Base-by-base conservation (phyloP, 2,113 vertebrate genomes). In the Uria lomvia region DNA sequence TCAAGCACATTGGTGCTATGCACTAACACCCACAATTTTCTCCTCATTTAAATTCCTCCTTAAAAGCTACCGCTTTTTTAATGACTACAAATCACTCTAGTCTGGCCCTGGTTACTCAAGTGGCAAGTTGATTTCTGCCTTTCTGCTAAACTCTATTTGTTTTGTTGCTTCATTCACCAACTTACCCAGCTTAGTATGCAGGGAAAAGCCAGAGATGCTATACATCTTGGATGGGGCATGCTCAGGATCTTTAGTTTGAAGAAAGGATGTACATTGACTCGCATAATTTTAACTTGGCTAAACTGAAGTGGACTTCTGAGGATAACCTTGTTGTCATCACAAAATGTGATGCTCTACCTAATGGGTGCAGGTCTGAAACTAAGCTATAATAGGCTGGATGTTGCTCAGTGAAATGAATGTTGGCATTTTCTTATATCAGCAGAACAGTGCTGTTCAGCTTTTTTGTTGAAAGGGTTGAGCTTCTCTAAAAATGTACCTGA, bases 1-100 rank as follows among this genome's bases (percentile, higher is more conserved):
- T 72, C 80, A 73, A 94, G 83, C 70, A 66, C 40, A 38, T 38
- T 76, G 36, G 60, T 92, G 36, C 20, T 77, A 10, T 56, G 26
- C 2, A 8, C 12, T 90, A 84, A 90, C 75, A 86, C 50, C 50
- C 65, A 84, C 72, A 89, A 89, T 87, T 92, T 95, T 87, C 72
- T 94, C 34, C 53, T 91, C 24, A 71, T 86, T 96, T 92, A 90
- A 94, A 90, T 82, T 58, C 66, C 23, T 90, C 24, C 53, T 85
- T 90, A 65, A 72, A 92, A 71, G 65, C 70, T 85, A 36, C 60
- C 0, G 2, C 30, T 85, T 81, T 63, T 93, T 43, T 91, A 87
- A 85, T 60, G 29, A 63, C 50, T 94, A 42, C 89, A 91, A 81
- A 89, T 92, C 13, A 1, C 56, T 85, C 47, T 27, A 43, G 47